Evolutionary conservation across 2,113 vertebrate genomes (phyloP).

Genomic region (Desmodus rotundus): DNA sequence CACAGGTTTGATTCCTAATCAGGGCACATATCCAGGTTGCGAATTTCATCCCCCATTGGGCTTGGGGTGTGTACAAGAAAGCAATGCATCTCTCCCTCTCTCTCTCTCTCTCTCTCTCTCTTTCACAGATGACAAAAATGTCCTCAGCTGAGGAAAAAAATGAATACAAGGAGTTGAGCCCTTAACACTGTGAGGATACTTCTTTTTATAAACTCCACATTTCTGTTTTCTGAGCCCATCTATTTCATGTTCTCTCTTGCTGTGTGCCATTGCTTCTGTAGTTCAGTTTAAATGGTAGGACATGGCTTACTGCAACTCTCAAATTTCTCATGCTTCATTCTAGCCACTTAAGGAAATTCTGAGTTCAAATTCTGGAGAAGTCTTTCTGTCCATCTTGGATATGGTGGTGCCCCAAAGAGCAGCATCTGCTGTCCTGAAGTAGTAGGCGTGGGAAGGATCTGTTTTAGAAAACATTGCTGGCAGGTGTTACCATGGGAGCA

Average conservation of each 20-base stretch:
- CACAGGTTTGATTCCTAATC: too few species aligned
- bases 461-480: not conserved
- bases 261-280: not conserved
- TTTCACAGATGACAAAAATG: too few species aligned
- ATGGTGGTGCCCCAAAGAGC: not conserved
- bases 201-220: not conserved
- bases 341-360: not conserved
- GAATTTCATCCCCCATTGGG: too few species aligned
- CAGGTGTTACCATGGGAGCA: not conserved
- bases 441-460: not conserved
- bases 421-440: not conserved
- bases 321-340: not conserved
- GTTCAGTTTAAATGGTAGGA: not conserved
- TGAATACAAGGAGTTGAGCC: not conserved
- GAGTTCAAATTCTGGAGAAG: not conserved
- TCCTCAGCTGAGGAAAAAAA: too few species aligned
- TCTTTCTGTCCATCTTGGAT: not conserved
- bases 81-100: too few species aligned
- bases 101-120: too few species aligned
- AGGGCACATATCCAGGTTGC: too few species aligned
- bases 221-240: not conserved
- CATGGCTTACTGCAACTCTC: not conserved
- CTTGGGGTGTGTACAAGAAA: too few species aligned
- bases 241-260: not conserved
- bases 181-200: not conserved